Evolutionary conservation across 1,140 invertebrate species (phyloP).

Genomic region (Arctopsyche grandis): DNA sequence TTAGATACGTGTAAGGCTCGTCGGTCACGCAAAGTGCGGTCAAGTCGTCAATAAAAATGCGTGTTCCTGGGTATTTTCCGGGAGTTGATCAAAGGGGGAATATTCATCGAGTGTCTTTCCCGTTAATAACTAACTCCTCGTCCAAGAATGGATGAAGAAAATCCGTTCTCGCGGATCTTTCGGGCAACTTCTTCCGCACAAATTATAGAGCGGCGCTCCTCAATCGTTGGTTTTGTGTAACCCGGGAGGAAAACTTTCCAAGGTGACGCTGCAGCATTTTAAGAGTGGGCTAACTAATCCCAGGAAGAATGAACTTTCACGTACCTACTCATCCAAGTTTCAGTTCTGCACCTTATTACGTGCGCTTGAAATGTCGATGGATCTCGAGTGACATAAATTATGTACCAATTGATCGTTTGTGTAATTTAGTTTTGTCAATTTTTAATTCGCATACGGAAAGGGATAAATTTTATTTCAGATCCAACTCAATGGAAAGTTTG

Average conservation of each 20-base stretch:
- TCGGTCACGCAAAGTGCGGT: neutral
- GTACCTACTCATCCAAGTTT: neutral
- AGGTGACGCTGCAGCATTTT: neutral
- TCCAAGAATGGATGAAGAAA: neutral
- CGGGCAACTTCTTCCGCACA: neutral
- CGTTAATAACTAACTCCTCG: constrained; percentile 15
- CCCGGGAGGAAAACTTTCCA: neutral
- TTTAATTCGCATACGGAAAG: too few relatives aligned
- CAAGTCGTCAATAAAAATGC: constrained; percentile 16
- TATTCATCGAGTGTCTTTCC: constrained; percentile 35
- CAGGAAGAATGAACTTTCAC: neutral
- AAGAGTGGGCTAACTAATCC: neutral
- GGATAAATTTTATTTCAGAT: too few relatives aligned
- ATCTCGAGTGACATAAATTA: too few relatives aligned
- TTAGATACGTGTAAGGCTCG: neutral
- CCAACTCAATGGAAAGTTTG: too few relatives aligned
- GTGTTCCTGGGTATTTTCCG: constrained; percentile 14
- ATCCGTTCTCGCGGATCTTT: neutral
- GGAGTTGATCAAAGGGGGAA: constrained; percentile 31
- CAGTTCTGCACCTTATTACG: too few relatives aligned
- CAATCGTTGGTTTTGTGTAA: neutral
- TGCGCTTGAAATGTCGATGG: neutral
- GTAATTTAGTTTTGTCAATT: too few relatives aligned
- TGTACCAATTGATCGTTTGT: too few relatives aligned
- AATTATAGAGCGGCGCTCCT: constrained; percentile 8